Evolutionary conservation across 92 coral and sea anemone genomes (phyloP), one percentile per base, ranked within the genome.

Genomic region (Epizoanthus ramosus): DNA sequence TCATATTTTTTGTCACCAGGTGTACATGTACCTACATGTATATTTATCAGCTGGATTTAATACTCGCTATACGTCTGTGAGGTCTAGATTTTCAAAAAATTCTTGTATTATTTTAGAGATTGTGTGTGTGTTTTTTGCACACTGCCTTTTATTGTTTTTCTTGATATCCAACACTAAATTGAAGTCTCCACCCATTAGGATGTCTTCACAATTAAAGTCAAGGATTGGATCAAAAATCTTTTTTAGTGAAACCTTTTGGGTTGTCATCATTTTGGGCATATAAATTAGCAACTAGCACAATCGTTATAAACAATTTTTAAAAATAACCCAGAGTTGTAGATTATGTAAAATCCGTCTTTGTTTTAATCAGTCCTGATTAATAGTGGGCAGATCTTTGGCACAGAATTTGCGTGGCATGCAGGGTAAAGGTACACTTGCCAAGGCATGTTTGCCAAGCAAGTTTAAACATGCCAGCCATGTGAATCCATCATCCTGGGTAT

Each of bases 201-300:
- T 53, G 5, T 57, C 47, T 10, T 25, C 74, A 13, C 56, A 63
- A 39, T 21, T 41, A 47, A 64, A 80, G 39, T 66, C 74, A 35
- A 22, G n/a, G 17, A 80, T 17, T 23, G 68, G 21, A 47, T 18
- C 70, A 23, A 37, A 67, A 17, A 53, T 45, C 22, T 81, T 43
- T 66, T 43, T 66, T n/a, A n/a, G n/a, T n/a, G 39, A 81, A 81
- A 68, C 68, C 68, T 13, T 25, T 59, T 28, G 77, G 85, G 25
- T 81, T 22, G 59, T 81, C 76, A 35, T 81, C 77, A 57, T 81
- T 81, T 28, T 69, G 76, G 35, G 56, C 85, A 57, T 81, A 81
- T 19, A 81, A 33, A 25, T 81, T 81, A 50, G 73, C 68, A 53
- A 81, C 41, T 22, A 76, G 31, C 31, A 28, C 31, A 28, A 28